Percentiles rank a stretch among this genome's conserved stretches.
phyloP scores from a whole-genome alignment of 2,888 invertebrate genomes.

The Malacosoma neustria region DNA sequence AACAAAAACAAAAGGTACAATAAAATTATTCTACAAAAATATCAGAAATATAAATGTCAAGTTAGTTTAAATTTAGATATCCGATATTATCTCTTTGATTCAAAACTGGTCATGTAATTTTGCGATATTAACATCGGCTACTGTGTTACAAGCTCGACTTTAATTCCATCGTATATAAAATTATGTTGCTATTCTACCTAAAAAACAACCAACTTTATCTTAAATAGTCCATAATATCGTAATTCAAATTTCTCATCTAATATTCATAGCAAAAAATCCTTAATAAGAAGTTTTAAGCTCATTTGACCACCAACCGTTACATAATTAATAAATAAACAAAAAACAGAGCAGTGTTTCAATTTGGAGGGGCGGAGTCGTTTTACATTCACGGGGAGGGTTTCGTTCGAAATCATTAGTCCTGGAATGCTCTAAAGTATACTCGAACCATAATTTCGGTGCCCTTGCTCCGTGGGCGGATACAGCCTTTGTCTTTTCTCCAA shows the following conservation, averaged over 20 bases:
- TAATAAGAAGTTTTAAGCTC: conserved; percentile 20
- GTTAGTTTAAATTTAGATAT: too few species aligned
- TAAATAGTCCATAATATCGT: background rate
- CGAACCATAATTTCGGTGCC: conserved; percentile 59
- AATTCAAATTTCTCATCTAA: conserved; percentile 7
- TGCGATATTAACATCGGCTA: background rate
- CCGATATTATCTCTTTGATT: background rate
- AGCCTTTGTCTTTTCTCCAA: conserved; percentile 63
- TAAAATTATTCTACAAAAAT: too few species aligned
- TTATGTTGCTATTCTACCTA: background rate
- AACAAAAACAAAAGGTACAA: too few species aligned
- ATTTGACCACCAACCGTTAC: conserved; percentile 51
- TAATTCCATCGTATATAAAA: background rate
- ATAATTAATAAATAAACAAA: conserved; percentile 63
- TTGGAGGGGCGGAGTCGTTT: conserved; percentile 66
- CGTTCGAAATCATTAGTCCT: conserved; percentile 68
- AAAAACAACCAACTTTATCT: background rate
- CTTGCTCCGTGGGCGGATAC: conserved; percentile 63
- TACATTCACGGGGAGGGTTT: conserved; percentile 74
- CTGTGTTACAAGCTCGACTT: background rate
- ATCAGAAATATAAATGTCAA: too few species aligned
- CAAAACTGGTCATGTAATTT: background rate
- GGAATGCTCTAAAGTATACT: conserved; percentile 63
- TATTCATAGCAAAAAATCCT: conserved; percentile 11
- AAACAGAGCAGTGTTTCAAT: conserved; percentile 63